Evolutionary conservation across 2,797 vertebrate species (phyloP).

Genomic region (Coregonus suidteri): DNA sequence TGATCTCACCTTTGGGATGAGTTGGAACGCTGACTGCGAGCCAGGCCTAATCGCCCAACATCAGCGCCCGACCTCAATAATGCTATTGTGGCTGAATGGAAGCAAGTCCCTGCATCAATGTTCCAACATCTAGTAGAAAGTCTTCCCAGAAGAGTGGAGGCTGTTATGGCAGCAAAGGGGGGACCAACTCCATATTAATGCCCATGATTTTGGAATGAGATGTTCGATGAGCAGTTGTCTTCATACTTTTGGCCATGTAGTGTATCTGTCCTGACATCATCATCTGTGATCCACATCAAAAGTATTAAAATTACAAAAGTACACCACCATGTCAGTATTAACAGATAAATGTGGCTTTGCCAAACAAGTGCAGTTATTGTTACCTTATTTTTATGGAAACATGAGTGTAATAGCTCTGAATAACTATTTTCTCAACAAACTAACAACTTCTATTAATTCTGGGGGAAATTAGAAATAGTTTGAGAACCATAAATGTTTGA

Average conservation of each 20-base stretch:
- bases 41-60: too few species aligned
- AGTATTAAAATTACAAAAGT: background rate
- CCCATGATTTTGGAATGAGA: too few species aligned
- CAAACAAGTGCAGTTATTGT: background rate
- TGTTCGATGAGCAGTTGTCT: too few species aligned
- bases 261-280: slow-evolving; percentile 78
- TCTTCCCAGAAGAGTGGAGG: too few species aligned
- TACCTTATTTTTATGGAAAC: background rate
- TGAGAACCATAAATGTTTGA: slow-evolving; percentile 3
- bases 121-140: too few species aligned
- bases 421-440: background rate
- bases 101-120: too few species aligned
- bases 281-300: slow-evolving; percentile 52
- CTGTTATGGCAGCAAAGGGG: too few species aligned
- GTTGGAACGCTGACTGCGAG: too few species aligned
- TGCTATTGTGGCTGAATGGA: too few species aligned
- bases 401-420: background rate
- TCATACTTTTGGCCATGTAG: slow-evolving; percentile 46
- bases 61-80: too few species aligned
- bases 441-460: background rate
- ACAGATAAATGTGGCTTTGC: background rate
- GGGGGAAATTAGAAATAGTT: background rate
- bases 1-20: too few species aligned
- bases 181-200: too few species aligned
- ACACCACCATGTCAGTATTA: background rate